These are phyloP conservation scores for Pseudanteris insignis DNA, from an alignment of 2,888 invertebrate species.

Conservation along the genomic window DNA sequence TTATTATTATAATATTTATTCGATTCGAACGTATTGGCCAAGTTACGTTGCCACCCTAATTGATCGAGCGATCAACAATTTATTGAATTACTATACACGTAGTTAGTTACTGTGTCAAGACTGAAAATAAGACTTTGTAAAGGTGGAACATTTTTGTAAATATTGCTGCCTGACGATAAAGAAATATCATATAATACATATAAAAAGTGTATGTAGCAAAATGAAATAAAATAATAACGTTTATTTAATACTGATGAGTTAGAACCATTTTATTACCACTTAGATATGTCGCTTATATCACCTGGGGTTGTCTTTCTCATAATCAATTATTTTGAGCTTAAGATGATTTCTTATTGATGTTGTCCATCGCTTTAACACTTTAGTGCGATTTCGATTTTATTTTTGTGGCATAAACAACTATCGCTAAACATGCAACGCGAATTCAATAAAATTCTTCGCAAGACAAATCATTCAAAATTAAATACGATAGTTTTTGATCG, in stretches of 20 bases:
- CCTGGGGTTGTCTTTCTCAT: too few species aligned
- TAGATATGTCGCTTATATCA: too few species aligned
- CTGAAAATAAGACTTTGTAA: constrained; percentile 62
- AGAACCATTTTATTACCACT: too few species aligned
- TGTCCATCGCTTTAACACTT: too few species aligned
- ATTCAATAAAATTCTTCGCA: too few species aligned
- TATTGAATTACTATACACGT: constrained; percentile 48
- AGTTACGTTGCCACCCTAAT: constrained; percentile 12
- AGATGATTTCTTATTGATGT: too few species aligned
- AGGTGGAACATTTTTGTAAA: constrained; percentile 62
- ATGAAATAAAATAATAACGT: constrained; percentile 48
- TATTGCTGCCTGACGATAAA: constrained; percentile 56
- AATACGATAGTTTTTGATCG: too few species aligned
- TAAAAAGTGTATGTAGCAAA: constrained; percentile 57
- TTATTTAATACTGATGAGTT: constrained; percentile 4
- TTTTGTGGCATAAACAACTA: too few species aligned
- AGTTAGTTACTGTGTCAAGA: constrained; percentile 61
- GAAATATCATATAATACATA: constrained; percentile 39
- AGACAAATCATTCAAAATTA: too few species aligned
- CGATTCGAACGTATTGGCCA: constrained; percentile 15
- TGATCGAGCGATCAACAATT: constrained; percentile 43
- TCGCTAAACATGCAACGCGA: too few species aligned
- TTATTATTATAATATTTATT: constrained; percentile 39
- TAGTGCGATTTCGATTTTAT: too few species aligned
- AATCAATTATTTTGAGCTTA: too few species aligned